Percentiles rank a stretch among this genome's conserved stretches.
Evolutionary conservation across 2,113 vertebrate genomes (phyloP).

Genomic region (Pimephales promelas): DNA sequence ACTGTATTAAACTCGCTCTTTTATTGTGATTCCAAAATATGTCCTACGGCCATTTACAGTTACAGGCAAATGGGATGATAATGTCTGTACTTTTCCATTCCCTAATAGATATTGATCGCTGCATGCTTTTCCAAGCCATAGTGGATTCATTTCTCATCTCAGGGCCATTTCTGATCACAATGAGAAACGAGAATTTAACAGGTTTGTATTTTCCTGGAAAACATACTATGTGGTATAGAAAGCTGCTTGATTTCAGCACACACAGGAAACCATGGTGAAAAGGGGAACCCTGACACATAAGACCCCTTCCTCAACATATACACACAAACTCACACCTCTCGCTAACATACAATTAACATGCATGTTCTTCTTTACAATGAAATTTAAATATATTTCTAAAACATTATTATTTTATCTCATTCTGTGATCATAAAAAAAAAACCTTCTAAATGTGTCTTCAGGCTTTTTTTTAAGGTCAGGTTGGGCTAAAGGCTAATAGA

Average conservation of each 20-base stretch:
- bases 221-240: neutral
- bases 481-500: neutral
- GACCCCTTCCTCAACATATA: neutral
- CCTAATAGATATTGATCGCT: constrained; percentile 43
- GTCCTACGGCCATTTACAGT: constrained; percentile 7
- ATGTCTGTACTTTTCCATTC: constrained; percentile 23
- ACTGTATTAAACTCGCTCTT: neutral
- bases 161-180: constrained; percentile 37
- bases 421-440: neutral
- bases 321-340: neutral
- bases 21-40: neutral
- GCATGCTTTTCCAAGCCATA: constrained; percentile 22
- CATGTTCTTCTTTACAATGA: neutral
- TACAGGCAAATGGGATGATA: constrained; percentile 35
- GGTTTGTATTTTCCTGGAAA: constrained; percentile 33
- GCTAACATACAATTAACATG: neutral
- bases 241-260: neutral
- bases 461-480: neutral
- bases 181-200: constrained; percentile 29
- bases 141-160: constrained; percentile 39
- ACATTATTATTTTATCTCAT: neutral
- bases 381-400: neutral
- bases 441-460: neutral
- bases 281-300: constrained; percentile 3
- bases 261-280: constrained; percentile 14